Conservation (phyloP, 2,113 vertebrate genomes). For the Ardeotis arabs region DNA sequence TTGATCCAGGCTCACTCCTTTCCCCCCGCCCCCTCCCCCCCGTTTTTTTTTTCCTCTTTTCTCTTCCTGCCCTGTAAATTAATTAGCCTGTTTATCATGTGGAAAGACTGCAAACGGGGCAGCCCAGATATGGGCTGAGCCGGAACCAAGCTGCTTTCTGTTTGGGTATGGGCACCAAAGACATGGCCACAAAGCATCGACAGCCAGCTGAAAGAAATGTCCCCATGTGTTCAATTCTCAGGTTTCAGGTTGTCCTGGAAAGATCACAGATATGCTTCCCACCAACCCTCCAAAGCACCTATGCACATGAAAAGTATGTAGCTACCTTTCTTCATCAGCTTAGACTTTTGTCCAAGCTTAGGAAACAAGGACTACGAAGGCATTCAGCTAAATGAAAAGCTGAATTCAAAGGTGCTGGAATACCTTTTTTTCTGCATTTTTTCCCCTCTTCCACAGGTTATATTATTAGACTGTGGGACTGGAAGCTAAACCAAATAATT, state of each 20-base stretch:
- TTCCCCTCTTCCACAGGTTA: background rate
- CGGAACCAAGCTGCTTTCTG: background rate
- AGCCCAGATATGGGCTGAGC: background rate
- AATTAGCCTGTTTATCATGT: conserved; percentile 70
- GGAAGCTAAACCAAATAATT: conserved; percentile 33
- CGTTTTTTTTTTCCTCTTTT: background rate
- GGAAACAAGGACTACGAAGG: background rate
- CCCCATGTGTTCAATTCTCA: background rate
- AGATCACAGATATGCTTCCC: background rate
- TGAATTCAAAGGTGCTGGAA: conserved; percentile 22
- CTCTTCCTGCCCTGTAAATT: conserved; percentile 58
- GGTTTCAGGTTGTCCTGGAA: background rate
- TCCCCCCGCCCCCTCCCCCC: rapidly evolving
- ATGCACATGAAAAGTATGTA: background rate
- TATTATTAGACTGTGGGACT: background rate
- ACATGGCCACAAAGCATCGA: background rate
- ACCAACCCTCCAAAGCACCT: background rate
- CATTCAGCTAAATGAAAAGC: conserved; percentile 31
- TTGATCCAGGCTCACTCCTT: conserved; percentile 58
- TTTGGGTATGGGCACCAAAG: background rate
- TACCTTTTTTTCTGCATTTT: background rate
- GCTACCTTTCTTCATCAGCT: conserved; percentile 3
- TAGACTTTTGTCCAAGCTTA: background rate
- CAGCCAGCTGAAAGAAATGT: background rate
- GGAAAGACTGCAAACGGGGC: background rate